Conservation (phyloP, 2,888 invertebrate species). For the Timema cristinae region DNA sequence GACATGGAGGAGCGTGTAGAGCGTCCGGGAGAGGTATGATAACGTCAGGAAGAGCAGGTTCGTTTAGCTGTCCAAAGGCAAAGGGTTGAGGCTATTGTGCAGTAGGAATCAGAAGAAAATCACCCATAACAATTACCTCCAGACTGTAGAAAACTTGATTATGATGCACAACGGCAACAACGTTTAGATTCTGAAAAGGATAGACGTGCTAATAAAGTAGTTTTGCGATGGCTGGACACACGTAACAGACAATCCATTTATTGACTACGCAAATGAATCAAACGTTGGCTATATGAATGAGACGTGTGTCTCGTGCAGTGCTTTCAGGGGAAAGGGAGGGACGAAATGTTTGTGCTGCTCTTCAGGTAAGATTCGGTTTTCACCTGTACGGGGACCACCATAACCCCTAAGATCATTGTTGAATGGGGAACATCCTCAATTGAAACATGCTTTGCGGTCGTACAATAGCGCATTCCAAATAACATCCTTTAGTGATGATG, state of each 20-base stretch:
- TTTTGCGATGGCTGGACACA: background rate
- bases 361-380: background rate
- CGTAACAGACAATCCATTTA: background rate
- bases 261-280: background rate
- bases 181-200: too few species aligned
- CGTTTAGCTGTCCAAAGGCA: too few species aligned
- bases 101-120: too few species aligned
- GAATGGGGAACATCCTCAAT: background rate
- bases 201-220: too few species aligned
- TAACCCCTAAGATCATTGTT: background rate
- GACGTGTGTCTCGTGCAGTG: background rate
- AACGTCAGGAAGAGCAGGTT: too few species aligned
- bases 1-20: too few species aligned
- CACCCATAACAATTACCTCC: too few species aligned
- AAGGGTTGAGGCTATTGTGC: too few species aligned
- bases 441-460: background rate
- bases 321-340: background rate
- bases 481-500: background rate
- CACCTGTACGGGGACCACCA: background rate
- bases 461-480: background rate
- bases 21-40: too few species aligned
- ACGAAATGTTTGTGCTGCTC: background rate
- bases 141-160: too few species aligned
- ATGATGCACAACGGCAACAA: too few species aligned
- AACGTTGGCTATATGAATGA: background rate